Percentiles rank a stretch among this genome's conserved stretches.
Evolutionary conservation across 1,140 invertebrate genomes (phyloP).

Genomic region (Drosophila tani): DNA sequence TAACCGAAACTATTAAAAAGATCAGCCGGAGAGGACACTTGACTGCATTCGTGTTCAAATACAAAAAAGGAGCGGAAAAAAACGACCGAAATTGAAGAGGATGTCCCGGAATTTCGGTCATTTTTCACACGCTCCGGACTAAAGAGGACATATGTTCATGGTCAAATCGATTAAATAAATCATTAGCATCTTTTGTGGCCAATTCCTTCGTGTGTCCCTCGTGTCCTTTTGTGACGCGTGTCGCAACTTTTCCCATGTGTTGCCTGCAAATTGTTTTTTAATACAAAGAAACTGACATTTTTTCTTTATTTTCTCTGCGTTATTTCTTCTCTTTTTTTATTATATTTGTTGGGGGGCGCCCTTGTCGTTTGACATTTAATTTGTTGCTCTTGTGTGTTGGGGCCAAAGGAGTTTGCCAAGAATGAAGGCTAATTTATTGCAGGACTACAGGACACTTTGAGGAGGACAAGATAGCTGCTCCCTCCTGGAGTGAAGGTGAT

Average conservation of each 20-base stretch:
- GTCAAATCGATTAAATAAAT: conserved; percentile 85
- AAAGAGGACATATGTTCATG: conserved; percentile 78
- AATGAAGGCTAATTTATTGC: conserved; percentile 61
- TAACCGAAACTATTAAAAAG: conserved; percentile 83
- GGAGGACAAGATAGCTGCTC: no score
- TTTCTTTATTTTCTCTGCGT: conserved; percentile 22
- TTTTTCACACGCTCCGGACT: conserved; percentile 71
- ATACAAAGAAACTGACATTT: conserved; percentile 59
- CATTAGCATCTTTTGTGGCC: conserved; percentile 85
- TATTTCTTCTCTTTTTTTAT: conserved; percentile 4
- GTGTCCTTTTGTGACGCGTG: conserved; percentile 53
- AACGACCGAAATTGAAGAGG: conserved; percentile 39
- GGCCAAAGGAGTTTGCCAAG: conserved; percentile 24
- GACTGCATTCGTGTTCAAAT: conserved; percentile 11
- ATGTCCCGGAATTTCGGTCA: conserved; percentile 48
- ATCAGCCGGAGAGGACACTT: conserved; percentile 72
- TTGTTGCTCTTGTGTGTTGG: conserved; percentile 64
- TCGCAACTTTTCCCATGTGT: conserved; percentile 70
- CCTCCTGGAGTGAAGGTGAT: no score
- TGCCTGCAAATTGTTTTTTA: conserved; percentile 79
- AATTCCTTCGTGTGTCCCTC: conserved; percentile 71
- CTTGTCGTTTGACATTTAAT: conserved; percentile 73
- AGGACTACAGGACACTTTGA: neutral
- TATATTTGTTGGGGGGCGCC: conserved; percentile 21
- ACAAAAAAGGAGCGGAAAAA: conserved; percentile 4